phyloP scores from a whole-genome alignment of 2,888 invertebrate species.

The Hypselothyrea guttata region DNA sequence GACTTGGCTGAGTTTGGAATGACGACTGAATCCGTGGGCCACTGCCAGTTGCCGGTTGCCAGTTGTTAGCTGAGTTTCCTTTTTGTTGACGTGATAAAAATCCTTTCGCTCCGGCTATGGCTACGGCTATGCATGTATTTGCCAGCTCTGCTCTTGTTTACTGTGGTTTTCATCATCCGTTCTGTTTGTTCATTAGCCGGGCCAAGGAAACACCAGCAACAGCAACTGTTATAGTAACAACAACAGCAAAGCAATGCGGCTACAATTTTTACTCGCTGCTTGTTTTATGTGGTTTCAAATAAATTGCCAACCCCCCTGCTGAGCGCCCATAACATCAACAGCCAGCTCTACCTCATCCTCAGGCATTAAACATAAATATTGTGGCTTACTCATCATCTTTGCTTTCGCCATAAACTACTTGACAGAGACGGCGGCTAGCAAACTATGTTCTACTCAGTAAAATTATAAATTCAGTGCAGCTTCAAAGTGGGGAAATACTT shows the following conservation, averaged over 20 bases:
- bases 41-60: not conserved
- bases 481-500: no score
- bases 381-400: slow-evolving; percentile 26
- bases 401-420: slow-evolving; percentile 5
- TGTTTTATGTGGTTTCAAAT: slow-evolving; percentile 75
- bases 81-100: no score
- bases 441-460: slow-evolving; percentile 14
- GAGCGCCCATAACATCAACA: not conserved
- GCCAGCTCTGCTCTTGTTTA: slow-evolving; percentile 58
- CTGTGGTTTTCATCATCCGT: slow-evolving; percentile 74
- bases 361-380: slow-evolving; percentile 43
- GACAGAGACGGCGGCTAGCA: not conserved
- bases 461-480: no score
- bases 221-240: slow-evolving; percentile 12
- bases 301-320: slow-evolving; percentile 57
- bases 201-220: slow-evolving; percentile 48
- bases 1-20: slow-evolving; percentile 23
- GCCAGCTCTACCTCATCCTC: not conserved
- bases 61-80: not conserved
- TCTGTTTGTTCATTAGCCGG: slow-evolving; percentile 74
- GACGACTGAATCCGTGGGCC: slow-evolving; percentile 29
- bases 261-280: slow-evolving; percentile 62
- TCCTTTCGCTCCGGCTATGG: slow-evolving; percentile 46
- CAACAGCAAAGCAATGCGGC: slow-evolving; percentile 32
- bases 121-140: slow-evolving; percentile 58